phyloP scores from a whole-genome alignment of 2,888 invertebrate species.

The Aleiodes alternator region DNA sequence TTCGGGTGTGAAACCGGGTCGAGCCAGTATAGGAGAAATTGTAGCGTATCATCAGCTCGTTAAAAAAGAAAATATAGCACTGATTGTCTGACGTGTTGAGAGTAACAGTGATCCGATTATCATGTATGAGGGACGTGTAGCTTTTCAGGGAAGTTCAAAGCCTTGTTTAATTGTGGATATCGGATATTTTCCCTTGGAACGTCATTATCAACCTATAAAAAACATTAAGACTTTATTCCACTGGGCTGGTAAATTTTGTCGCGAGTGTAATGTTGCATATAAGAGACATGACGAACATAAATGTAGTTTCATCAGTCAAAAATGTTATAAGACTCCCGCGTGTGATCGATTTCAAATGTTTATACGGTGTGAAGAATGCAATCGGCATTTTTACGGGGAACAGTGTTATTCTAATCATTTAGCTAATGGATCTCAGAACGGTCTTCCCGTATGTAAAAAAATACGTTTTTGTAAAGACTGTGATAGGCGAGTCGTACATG shows the following conservation, averaged over 20 bases:
- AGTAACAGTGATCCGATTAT: too few species aligned
- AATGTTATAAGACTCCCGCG: neutral
- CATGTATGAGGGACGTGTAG: too few species aligned
- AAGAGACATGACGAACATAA: neutral
- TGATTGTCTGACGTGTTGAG: too few species aligned
- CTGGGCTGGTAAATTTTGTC: neutral
- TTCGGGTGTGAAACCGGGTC: too few species aligned
- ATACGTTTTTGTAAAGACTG: neutral
- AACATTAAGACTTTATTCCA: neutral
- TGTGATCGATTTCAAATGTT: neutral
- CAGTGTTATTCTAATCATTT: constrained; percentile 2
- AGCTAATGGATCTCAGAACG: neutral
- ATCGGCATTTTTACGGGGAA: neutral
- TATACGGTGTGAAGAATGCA: neutral
- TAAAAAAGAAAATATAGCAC: neutral
- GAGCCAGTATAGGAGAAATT: too few species aligned
- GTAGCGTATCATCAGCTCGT: too few species aligned
- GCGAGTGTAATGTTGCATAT: neutral
- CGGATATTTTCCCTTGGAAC: neutral
- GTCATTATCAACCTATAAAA: neutral
- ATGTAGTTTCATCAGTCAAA: neutral
- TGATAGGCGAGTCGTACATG: too few species aligned
- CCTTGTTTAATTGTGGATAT: neutral
- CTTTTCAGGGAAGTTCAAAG: too few species aligned
- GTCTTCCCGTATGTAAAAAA: neutral